These are phyloP conservation scores for Iphiclides podalirius DNA, from an alignment of 2,888 invertebrate species.

Conservation along the genomic window DNA sequence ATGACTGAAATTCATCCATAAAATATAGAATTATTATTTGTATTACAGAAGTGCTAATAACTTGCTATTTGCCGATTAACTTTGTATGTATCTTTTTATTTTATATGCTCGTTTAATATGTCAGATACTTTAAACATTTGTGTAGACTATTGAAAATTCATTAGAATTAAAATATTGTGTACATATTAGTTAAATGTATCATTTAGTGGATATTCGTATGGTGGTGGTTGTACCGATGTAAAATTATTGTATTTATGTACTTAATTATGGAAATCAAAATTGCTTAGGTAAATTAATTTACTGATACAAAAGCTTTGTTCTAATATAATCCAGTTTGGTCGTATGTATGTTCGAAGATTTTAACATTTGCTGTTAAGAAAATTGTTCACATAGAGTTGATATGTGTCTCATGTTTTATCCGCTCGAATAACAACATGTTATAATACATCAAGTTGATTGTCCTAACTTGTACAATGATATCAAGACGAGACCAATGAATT, in stretches of 20 bases:
- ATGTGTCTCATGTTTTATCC: background rate
- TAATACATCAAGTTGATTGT: too few relatives aligned
- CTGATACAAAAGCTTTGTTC: background rate
- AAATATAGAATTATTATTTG: too few relatives aligned
- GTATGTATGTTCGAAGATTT: slow-evolving; percentile 10
- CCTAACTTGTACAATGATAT: too few relatives aligned
- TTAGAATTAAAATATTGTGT: slow-evolving; percentile 13
- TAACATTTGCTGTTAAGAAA: background rate
- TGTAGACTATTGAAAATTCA: slow-evolving; percentile 12
- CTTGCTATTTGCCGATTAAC: too few relatives aligned
- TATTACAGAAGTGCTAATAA: too few relatives aligned
- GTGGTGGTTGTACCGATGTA: slow-evolving; percentile 13
- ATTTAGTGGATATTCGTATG: slow-evolving; percentile 9
- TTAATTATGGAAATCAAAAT: background rate
- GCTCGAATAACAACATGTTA: too few relatives aligned
- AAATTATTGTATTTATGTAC: slow-evolving; percentile 5
- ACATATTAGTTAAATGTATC: slow-evolving; percentile 16
- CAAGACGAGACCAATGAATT: too few relatives aligned
- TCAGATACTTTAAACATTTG: slow-evolving; percentile 20
- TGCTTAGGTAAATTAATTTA: background rate
- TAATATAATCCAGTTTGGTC: background rate
- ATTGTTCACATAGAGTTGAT: background rate
- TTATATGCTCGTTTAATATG: slow-evolving; percentile 11
- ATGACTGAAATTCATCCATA: too few relatives aligned
- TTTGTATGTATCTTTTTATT: too few relatives aligned